phyloP scores from a whole-genome alignment of 2,113 vertebrate genomes.

The Pungitius pungitius region DNA sequence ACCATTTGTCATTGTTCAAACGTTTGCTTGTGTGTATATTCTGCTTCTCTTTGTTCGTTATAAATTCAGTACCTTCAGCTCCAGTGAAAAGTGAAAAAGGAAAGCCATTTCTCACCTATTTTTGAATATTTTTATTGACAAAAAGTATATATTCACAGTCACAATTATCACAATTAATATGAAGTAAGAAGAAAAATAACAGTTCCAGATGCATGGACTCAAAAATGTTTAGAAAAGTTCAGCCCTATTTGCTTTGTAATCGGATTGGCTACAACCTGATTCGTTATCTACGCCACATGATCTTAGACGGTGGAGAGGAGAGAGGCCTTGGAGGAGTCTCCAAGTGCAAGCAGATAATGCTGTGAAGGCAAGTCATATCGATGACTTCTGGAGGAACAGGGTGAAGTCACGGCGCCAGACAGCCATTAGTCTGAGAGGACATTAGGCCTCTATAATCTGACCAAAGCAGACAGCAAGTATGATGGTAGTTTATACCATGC shows the following conservation, averaged over 20 bases:
- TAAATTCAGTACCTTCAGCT: too few relatives aligned
- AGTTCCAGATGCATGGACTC: not conserved
- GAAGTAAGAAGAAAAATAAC: not conserved
- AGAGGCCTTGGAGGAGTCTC: constrained; percentile 36
- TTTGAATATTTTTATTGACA: too few relatives aligned
- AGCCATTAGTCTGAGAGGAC: constrained; percentile 50
- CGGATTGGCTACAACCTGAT: constrained; percentile 24
- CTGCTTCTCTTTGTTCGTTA: too few relatives aligned
- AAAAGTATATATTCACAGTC: too few relatives aligned
- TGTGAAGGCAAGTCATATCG: constrained; percentile 46
- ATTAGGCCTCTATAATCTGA: constrained; percentile 33
- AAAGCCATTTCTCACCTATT: too few relatives aligned
- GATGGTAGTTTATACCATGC: constrained; percentile 36
- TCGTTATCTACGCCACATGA: constrained; percentile 21
- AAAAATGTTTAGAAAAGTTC: not conserved
- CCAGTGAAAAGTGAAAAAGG: too few relatives aligned
- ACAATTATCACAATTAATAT: not conserved
- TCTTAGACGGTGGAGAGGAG: constrained; percentile 11
- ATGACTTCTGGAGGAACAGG: constrained; percentile 48
- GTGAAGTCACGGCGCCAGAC: constrained; percentile 59
- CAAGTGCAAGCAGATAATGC: constrained; percentile 58
- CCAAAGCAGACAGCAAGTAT: constrained; percentile 53
- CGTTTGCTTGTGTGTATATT: too few relatives aligned
- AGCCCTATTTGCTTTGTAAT: constrained; percentile 12
- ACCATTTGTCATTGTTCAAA: too few relatives aligned